These are phyloP conservation scores for Drosophila murphyi DNA, from an alignment of 1,140 invertebrate species.

Conservation along the genomic window DNA sequence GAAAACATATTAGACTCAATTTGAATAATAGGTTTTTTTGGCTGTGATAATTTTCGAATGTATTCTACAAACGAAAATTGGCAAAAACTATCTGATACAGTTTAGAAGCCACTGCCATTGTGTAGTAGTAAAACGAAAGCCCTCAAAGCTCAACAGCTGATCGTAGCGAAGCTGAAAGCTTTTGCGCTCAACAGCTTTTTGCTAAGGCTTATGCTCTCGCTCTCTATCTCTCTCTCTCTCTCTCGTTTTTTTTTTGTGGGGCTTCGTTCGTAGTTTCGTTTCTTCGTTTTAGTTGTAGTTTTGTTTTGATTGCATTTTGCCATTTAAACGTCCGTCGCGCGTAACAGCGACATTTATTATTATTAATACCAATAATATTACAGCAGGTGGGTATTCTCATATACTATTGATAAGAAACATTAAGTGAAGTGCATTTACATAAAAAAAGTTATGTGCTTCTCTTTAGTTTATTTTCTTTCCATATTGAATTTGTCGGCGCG, in stretches of 20 bases:
- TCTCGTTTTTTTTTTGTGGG: background rate
- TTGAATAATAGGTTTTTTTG: too few species aligned
- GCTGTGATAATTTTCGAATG: too few species aligned
- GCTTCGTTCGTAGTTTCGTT: slow-evolving; percentile 11
- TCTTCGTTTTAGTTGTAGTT: slow-evolving; percentile 30
- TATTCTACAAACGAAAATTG: too few species aligned
- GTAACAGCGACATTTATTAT: background rate
- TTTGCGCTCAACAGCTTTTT: slow-evolving; percentile 30
- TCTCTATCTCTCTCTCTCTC: background rate
- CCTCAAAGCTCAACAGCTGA: slow-evolving; percentile 38
- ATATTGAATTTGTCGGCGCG: slow-evolving; percentile 48
- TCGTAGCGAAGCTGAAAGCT: slow-evolving; percentile 14
- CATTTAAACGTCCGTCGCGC: background rate
- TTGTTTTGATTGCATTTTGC: slow-evolving; percentile 38
- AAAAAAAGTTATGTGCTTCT: background rate
- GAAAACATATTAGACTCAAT: too few species aligned
- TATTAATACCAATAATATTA: background rate
- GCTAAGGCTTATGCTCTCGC: background rate
- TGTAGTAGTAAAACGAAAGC: background rate
- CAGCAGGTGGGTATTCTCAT: slow-evolving; percentile 16
- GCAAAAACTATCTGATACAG: background rate
- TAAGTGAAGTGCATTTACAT: background rate
- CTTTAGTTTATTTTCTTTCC: slow-evolving; percentile 38
- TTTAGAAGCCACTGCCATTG: background rate
- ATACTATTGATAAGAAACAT: background rate